Percentiles rank a stretch among this genome's conserved stretches.
phyloP scores from a whole-genome alignment of 2,797 vertebrate species.

The Gymnothorax javanicus region DNA sequence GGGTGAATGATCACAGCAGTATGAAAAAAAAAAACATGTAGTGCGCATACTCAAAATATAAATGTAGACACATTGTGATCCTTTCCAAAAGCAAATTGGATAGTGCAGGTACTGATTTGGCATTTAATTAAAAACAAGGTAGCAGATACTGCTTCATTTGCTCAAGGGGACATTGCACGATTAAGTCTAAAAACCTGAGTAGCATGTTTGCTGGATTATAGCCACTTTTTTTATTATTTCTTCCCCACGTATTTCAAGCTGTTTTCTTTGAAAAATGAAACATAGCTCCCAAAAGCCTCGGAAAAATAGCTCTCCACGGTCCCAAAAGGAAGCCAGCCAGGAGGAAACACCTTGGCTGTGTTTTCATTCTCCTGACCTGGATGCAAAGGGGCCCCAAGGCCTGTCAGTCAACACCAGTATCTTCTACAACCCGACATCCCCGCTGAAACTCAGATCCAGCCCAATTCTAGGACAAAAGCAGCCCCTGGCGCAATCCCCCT shows the following conservation, averaged over 20 bases:
- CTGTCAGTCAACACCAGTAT: slow-evolving; percentile 46
- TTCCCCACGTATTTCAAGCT: neutral
- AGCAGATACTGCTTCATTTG: neutral
- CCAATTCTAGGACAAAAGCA: slow-evolving; percentile 34
- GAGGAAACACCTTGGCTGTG: slow-evolving; percentile 60
- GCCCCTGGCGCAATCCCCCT: slow-evolving; percentile 28
- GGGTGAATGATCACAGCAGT: too few species aligned
- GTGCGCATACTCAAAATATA: neutral
- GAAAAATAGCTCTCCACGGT: slow-evolving; percentile 49
- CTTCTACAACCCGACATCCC: slow-evolving; percentile 25
- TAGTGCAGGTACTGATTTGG: neutral
- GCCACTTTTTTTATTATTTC: neutral
- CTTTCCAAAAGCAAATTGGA: neutral
- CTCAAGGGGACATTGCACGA: neutral
- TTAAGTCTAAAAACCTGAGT: neutral
- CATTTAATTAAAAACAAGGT: neutral
- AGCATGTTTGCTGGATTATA: neutral
- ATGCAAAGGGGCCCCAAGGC: slow-evolving; percentile 61
- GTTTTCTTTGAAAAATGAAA: slow-evolving; percentile 37
- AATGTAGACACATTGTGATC: neutral
- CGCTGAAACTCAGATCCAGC: slow-evolving; percentile 32
- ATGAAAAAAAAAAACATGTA: neutral
- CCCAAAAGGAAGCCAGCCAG: slow-evolving; percentile 51
- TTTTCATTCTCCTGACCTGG: slow-evolving; percentile 63
- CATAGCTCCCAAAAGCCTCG: slow-evolving; percentile 49